Conservation (phyloP, 2,113 vertebrate genomes). For the Rhodinocichla rosea region DNA sequence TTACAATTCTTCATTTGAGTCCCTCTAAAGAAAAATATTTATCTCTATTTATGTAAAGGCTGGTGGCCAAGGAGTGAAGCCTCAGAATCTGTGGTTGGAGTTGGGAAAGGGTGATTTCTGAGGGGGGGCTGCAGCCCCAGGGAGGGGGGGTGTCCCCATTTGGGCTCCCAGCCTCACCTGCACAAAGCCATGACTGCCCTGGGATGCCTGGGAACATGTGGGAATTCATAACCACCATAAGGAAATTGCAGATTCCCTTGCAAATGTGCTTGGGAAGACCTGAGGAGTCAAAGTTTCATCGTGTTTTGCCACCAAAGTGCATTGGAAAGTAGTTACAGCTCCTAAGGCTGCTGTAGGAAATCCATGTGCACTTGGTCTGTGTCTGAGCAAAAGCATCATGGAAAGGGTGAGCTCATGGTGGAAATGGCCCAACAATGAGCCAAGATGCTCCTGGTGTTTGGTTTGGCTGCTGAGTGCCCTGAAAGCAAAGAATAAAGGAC, state of each 20-base stretch:
- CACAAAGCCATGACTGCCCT: background rate
- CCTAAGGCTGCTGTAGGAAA: background rate
- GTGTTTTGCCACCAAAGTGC: background rate
- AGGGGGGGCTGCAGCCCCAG: background rate
- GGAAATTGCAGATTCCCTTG: background rate
- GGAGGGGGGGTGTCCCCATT: rapidly evolving
- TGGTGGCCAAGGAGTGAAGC: background rate
- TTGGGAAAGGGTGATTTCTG: background rate
- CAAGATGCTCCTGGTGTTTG: background rate
- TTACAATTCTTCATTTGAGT: background rate
- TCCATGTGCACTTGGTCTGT: rapidly evolving
- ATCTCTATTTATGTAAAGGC: background rate
- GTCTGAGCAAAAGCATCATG: background rate
- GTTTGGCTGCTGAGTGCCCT: background rate
- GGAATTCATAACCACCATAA: background rate
- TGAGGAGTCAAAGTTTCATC: background rate
- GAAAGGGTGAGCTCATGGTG: background rate
- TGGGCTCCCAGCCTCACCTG: background rate
- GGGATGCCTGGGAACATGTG: rapidly evolving
- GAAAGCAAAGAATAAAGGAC: background rate
- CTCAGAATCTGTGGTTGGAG: background rate
- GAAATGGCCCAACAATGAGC: background rate
- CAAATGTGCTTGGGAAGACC: background rate
- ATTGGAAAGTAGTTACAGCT: background rate
- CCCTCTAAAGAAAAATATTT: background rate